phyloP scores from a whole-genome alignment of 2,888 invertebrate species.

The Agrochola circellaris region DNA sequence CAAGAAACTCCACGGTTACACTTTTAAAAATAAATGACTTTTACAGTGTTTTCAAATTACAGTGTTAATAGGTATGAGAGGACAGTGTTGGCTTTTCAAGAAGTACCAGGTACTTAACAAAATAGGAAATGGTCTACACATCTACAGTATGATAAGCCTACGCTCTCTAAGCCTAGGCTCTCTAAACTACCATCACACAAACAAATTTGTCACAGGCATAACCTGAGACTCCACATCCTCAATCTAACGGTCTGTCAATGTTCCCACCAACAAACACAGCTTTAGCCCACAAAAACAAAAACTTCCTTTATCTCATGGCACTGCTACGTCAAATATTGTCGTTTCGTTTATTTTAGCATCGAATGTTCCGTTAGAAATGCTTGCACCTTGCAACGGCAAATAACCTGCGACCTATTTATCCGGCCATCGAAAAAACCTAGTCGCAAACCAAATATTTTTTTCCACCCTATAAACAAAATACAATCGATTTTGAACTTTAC shows the following conservation, averaged over 20 bases:
- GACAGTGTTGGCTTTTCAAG: too few relatives aligned
- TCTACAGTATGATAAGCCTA: too few relatives aligned
- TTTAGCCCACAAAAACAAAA: slow-evolving; percentile 79
- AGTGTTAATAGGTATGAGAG: too few relatives aligned
- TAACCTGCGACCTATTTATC: slow-evolving; percentile 90
- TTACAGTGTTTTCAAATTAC: too few relatives aligned
- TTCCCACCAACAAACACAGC: slow-evolving; percentile 74
- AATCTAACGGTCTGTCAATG: slow-evolving; percentile 61
- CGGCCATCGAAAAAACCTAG: slow-evolving; percentile 79
- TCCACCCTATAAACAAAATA: background rate
- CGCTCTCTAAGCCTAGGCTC: background rate
- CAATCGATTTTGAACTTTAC: slow-evolving; percentile 36
- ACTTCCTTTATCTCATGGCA: slow-evolving; percentile 82
- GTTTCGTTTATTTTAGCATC: slow-evolving; percentile 86
- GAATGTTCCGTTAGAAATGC: slow-evolving; percentile 83
- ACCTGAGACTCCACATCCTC: slow-evolving; percentile 44
- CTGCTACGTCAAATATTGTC: slow-evolving; percentile 80
- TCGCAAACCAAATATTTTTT: slow-evolving; percentile 58
- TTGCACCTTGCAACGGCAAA: slow-evolving; percentile 89
- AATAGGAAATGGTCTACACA: too few relatives aligned
- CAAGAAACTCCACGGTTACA: too few relatives aligned
- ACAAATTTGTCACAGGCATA: background rate
- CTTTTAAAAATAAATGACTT: too few relatives aligned
- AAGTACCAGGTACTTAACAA: too few relatives aligned
- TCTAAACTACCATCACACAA: background rate